A percentile compares a stretch with the other conserved stretches of the same genome.
These are phyloP conservation scores for Trachops cirrhosus DNA, from an alignment of 2,797 vertebrate species.

Conservation along the genomic window DNA sequence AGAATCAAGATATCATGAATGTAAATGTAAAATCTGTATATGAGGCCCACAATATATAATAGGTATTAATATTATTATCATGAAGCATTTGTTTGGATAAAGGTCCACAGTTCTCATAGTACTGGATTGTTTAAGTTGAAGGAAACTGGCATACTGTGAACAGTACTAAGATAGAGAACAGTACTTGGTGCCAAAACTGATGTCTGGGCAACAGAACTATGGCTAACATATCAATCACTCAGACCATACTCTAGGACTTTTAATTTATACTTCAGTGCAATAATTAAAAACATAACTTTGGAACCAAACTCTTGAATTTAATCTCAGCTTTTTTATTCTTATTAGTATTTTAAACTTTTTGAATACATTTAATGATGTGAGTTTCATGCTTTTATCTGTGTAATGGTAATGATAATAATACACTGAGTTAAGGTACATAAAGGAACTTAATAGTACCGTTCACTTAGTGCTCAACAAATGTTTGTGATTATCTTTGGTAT, in stretches of 20 bases:
- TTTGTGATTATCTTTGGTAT: background rate
- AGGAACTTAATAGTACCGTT: background rate
- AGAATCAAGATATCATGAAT: background rate
- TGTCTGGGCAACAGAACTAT: background rate
- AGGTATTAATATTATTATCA: background rate
- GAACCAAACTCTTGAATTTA: background rate
- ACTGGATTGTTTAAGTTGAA: background rate
- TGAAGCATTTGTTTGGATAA: background rate
- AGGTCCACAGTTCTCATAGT: background rate
- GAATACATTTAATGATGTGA: background rate
- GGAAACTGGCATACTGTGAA: background rate
- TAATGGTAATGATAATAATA: background rate
- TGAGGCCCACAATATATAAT: background rate
- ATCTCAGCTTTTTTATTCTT: background rate
- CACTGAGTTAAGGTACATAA: background rate
- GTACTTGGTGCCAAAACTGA: background rate
- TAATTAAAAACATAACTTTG: background rate
- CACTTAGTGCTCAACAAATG: background rate
- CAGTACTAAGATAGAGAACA: background rate
- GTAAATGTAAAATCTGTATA: background rate
- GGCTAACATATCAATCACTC: background rate
- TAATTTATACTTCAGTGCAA: background rate
- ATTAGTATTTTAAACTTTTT: background rate
- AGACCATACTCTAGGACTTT: background rate
- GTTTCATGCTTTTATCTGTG: background rate